These are phyloP conservation scores for Drosophila merina DNA, from an alignment of 2,888 invertebrate genomes.

Conservation along the genomic window DNA sequence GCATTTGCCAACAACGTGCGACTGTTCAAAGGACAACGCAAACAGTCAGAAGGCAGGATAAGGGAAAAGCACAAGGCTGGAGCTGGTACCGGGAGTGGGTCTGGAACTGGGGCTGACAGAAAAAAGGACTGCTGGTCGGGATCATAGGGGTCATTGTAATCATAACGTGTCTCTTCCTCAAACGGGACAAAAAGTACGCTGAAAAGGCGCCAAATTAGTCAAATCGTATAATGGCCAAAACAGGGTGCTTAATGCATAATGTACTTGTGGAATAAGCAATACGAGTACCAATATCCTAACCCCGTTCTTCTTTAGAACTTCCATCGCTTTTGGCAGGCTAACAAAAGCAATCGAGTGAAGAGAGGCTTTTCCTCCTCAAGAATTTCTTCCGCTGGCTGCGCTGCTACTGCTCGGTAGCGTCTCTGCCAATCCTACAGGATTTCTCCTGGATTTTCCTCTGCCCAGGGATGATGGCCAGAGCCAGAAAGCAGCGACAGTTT, in stretches of 20 bases:
- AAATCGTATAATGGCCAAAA: conserved; percentile 36
- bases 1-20: conserved; percentile 64
- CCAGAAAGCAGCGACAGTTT: conserved; percentile 67
- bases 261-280: not conserved
- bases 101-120: conserved; percentile 21
- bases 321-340: conserved; percentile 59
- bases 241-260: conserved; percentile 34
- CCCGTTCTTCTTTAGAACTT: not conserved
- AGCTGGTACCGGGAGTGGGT: conserved; percentile 8
- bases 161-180: conserved; percentile 55
- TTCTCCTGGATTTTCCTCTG: conserved; percentile 27
- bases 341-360: conserved; percentile 59
- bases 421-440: conserved; percentile 12
- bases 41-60: conserved; percentile 10
- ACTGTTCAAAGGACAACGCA: conserved; percentile 63
- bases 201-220: conserved; percentile 49
- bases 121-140: conserved; percentile 55
- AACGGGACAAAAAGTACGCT: conserved; percentile 26
- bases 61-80: conserved; percentile 30
- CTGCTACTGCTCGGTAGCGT: conserved; percentile 19
- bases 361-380: conserved; percentile 13
- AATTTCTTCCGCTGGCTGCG: conserved; percentile 15
- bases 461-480: conserved; percentile 56
- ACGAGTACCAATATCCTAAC: not conserved
- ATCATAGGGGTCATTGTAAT: conserved; percentile 80